Evolutionary conservation across 2,888 invertebrate genomes (phyloP).

Genomic region (Epistrophe grossulariae): DNA sequence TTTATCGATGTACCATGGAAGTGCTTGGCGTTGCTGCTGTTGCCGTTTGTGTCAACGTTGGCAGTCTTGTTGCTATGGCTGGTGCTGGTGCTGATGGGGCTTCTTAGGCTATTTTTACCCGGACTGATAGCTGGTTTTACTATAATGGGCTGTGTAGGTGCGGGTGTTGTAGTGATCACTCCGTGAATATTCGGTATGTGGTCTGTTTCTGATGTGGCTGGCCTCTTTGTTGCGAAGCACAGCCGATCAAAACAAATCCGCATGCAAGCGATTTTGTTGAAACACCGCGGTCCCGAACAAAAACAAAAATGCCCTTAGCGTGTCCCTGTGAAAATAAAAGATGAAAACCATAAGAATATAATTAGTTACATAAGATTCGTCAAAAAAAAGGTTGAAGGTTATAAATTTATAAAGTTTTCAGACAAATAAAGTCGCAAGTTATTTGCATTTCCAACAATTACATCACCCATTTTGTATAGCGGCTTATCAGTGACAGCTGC

Average conservation of each 20-base stretch:
- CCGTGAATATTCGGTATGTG: slow-evolving; percentile 71
- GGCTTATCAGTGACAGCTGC: slow-evolving; percentile 55
- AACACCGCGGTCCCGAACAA: slow-evolving; percentile 79
- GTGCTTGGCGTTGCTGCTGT: slow-evolving; percentile 53
- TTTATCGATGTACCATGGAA: slow-evolving; percentile 76
- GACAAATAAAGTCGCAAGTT: slow-evolving; percentile 8
- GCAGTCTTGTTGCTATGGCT: slow-evolving; percentile 60
- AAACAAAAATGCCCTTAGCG: slow-evolving; percentile 77
- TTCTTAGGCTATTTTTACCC: slow-evolving; percentile 59
- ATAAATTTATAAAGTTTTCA: slow-evolving; percentile 28
- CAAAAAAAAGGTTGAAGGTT: slow-evolving; percentile 26
- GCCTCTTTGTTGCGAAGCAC: slow-evolving; percentile 95
- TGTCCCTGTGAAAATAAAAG: slow-evolving; percentile 78
- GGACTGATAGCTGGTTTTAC: slow-evolving; percentile 37
- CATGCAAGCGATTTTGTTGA: slow-evolving; percentile 89
- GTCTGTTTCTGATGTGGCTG: slow-evolving; percentile 84
- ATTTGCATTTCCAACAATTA: slow-evolving; percentile 62
- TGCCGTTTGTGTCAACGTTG: slow-evolving; percentile 68
- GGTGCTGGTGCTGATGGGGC: slow-evolving; percentile 1
- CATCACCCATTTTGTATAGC: slow-evolving; percentile 27
- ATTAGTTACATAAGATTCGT: slow-evolving; percentile 24
- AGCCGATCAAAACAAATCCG: slow-evolving; percentile 95
- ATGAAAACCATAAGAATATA: slow-evolving; percentile 20
- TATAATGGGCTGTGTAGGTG: slow-evolving; percentile 36
- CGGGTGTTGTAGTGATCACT: slow-evolving; percentile 73